phyloP scores from a whole-genome alignment of 2,113 vertebrate species.

The Tragelaphus imberbis region DNA sequence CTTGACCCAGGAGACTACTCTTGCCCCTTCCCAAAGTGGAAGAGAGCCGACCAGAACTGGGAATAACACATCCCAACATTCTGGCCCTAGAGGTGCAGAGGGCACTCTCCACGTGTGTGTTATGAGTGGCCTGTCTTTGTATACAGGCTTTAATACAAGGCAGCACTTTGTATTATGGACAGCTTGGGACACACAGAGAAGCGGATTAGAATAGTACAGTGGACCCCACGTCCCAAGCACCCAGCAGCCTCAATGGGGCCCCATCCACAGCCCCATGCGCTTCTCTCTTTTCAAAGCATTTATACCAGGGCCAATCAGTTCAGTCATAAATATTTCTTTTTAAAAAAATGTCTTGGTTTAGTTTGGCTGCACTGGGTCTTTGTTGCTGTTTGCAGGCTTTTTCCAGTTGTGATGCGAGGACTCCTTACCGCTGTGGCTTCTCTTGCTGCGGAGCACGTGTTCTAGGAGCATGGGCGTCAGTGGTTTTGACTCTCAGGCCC shows the following conservation, averaged over 20 bases:
- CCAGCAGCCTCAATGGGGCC: not conserved
- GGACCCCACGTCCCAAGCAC: not conserved
- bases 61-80: not conserved
- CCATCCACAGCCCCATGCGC: no score
- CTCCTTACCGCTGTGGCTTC: not conserved
- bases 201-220: not conserved
- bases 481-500: not conserved
- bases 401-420: not conserved
- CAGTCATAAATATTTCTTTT: not conserved
- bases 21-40: not conserved
- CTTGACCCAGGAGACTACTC: not conserved
- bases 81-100: not conserved
- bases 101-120: not conserved
- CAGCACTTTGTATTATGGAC: not conserved
- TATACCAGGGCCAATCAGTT: not conserved
- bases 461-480: not conserved
- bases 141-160: not conserved
- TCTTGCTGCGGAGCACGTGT: accelerated
- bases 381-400: not conserved
- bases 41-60: not conserved
- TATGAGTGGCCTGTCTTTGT: not conserved
- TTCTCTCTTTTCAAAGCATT: not conserved
- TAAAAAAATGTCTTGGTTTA: not conserved
- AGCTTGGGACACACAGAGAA: not conserved
- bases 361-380: not conserved